A percentile compares a stretch with the other conserved stretches of the same genome.
These are phyloP conservation scores for Sialis fuliginosa DNA, from an alignment of 2,888 invertebrate species.

Conservation along the genomic window DNA sequence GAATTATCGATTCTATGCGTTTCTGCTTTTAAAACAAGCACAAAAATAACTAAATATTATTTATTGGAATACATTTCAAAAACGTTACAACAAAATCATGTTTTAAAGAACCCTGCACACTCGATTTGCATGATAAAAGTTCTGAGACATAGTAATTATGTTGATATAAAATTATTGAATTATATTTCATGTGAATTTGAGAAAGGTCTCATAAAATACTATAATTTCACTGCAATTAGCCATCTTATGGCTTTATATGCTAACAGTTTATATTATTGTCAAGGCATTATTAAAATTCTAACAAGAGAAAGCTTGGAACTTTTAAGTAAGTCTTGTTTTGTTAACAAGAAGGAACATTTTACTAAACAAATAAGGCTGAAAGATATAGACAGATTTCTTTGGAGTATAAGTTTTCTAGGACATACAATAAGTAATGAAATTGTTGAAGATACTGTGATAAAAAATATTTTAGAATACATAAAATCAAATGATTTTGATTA, in stretches of 20 bases:
- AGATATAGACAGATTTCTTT: conserved; percentile 27
- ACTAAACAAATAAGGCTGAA: conserved; percentile 19
- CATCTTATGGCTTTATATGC: conserved; percentile 26
- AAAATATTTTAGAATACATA: conserved; percentile 8
- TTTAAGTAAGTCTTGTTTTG: conserved; percentile 11
- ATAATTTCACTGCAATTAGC: conserved; percentile 20
- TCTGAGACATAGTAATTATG: conserved; percentile 21
- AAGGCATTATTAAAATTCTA: conserved; percentile 17
- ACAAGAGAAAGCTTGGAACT: conserved; percentile 16
- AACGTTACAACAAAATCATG: conserved; percentile 18
- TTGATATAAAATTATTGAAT: conserved; percentile 20
- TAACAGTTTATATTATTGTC: conserved; percentile 21
- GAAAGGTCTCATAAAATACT: conserved; percentile 18
- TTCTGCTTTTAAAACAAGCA: conserved; percentile 23
- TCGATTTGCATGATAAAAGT: conserved; percentile 25
- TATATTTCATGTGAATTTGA: conserved; percentile 22
- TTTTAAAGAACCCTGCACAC: conserved; percentile 22
- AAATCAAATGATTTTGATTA: background rate
- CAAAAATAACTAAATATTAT: conserved; percentile 17
- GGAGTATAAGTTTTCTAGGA: conserved; percentile 22
- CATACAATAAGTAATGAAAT: conserved; percentile 14
- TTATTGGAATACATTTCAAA: conserved; percentile 18
- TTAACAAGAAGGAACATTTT: conserved; percentile 11
- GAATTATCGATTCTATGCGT: conserved; percentile 24
- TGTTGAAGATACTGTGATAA: conserved; percentile 17